A percentile compares a stretch with the other conserved stretches of the same genome.
These are phyloP conservation scores for Acromyrmex heyeri DNA, from an alignment of 1,140 invertebrate genomes.

Conservation along the genomic window DNA sequence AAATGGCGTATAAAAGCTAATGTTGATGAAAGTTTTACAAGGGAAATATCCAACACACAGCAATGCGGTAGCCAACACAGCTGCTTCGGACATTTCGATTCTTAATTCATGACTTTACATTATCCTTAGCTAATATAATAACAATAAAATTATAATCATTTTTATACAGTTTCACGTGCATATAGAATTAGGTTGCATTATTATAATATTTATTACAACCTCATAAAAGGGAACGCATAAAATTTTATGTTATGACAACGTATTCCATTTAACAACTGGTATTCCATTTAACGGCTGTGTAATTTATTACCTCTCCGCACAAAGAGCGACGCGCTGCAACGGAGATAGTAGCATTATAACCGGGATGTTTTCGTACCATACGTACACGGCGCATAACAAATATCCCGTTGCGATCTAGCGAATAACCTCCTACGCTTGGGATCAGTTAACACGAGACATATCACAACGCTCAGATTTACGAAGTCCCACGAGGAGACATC, in stretches of 20 bases:
- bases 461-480: constrained; percentile 7
- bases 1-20: constrained; percentile 48
- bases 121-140: not conserved
- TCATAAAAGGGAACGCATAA: constrained; percentile 6
- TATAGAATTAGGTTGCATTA: not conserved
- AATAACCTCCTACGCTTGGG: not conserved
- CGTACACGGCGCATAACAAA: constrained; percentile 29
- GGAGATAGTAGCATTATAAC: constrained; percentile 21
- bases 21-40: constrained; percentile 18
- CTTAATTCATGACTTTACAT: not conserved
- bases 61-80: not conserved
- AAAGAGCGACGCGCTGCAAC: constrained; percentile 2
- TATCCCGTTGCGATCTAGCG: constrained; percentile 35
- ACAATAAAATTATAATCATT: not conserved
- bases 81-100: not conserved
- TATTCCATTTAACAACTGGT: constrained; percentile 40
- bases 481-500: not conserved
- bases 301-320: constrained; percentile 42
- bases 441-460: constrained; percentile 44
- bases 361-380: constrained; percentile 19
- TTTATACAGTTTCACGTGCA: not conserved
- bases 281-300: constrained; percentile 36
- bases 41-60: not conserved
- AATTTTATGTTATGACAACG: constrained; percentile 19
- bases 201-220: not conserved